Conservation (phyloP, 2,797 vertebrate species). For the Ctenochaetus hawaiiensis region DNA sequence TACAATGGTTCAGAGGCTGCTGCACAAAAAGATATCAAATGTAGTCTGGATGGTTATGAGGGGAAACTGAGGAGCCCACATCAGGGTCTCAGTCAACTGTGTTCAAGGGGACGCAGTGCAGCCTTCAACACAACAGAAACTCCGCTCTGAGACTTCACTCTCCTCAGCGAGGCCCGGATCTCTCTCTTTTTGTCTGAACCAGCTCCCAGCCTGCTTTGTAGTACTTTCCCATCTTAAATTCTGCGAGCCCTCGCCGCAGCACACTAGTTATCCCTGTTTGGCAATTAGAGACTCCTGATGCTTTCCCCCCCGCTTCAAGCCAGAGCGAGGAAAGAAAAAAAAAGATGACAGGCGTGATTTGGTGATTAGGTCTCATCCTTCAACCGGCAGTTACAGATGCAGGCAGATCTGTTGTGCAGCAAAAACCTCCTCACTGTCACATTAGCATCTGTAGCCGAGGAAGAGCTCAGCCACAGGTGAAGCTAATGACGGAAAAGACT, state of each 20-base stretch:
- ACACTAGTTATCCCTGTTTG: slow-evolving; percentile 56
- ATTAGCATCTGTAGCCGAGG: slow-evolving; percentile 55
- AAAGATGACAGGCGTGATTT: slow-evolving; percentile 44
- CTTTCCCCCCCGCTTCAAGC: slow-evolving; percentile 19
- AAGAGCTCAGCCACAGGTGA: slow-evolving; percentile 47
- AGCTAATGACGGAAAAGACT: slow-evolving; percentile 54
- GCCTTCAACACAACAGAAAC: slow-evolving; percentile 27
- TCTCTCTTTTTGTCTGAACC: slow-evolving; percentile 23
- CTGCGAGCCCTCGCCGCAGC: slow-evolving; percentile 2
- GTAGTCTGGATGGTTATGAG: neutral
- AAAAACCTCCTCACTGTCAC: slow-evolving; percentile 51
- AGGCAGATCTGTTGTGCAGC: slow-evolving; percentile 28
- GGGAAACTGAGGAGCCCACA: slow-evolving; percentile 2
- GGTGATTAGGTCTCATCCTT: slow-evolving; percentile 61
- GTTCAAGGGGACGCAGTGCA: slow-evolving; percentile 34
- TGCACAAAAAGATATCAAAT: slow-evolving; percentile 27
- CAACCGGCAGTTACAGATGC: slow-evolving; percentile 46
- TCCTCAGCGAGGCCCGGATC: slow-evolving; percentile 24
- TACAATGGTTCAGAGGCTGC: slow-evolving; percentile 6
- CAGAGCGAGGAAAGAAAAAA: neutral
- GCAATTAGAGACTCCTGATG: slow-evolving; percentile 59
- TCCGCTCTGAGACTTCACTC: slow-evolving; percentile 14
- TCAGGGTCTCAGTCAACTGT: slow-evolving; percentile 21
- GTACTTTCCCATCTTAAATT: slow-evolving; percentile 2
- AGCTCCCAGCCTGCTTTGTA: slow-evolving; percentile 27